Conservation (phyloP, 1,140 invertebrate genomes). For the Acromyrmex heyeri region DNA sequence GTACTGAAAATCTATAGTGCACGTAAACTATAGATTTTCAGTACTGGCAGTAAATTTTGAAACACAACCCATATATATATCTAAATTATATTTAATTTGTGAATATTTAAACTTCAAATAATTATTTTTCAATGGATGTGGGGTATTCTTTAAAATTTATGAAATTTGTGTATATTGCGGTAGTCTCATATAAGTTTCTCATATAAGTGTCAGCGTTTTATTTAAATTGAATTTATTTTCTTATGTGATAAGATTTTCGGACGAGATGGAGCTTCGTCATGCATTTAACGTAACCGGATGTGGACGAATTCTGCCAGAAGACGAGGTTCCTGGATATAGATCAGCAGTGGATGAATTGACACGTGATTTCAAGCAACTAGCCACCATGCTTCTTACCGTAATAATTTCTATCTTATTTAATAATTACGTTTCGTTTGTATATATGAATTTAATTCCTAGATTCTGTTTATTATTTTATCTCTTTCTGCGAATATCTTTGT, state of each 20-base stretch:
- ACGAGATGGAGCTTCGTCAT: conserved; percentile 88
- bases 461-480: conserved; percentile 1
- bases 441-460: not conserved
- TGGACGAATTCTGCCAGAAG: conserved; percentile 88
- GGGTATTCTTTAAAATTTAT: not conserved
- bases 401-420: conserved; percentile 35
- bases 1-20: too few species aligned
- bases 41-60: too few species aligned
- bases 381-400: conserved; percentile 87
- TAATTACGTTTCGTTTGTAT: not conserved
- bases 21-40: too few species aligned
- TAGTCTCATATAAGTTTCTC: not conserved
- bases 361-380: conserved; percentile 90
- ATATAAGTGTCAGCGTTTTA: not conserved
- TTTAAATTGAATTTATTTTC: conserved; percentile 3
- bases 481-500: not conserved
- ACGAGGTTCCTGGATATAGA: conserved; percentile 89
- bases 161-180: not conserved
- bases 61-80: too few species aligned
- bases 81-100: not conserved
- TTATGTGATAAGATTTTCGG: conserved; percentile 61
- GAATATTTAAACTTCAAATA: not conserved
- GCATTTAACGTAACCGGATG: conserved; percentile 89
- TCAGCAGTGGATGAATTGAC: conserved; percentile 89
- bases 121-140: not conserved